Evolutionary conservation across 2,888 invertebrate species (phyloP).

Genomic region (Allacma fusca): DNA sequence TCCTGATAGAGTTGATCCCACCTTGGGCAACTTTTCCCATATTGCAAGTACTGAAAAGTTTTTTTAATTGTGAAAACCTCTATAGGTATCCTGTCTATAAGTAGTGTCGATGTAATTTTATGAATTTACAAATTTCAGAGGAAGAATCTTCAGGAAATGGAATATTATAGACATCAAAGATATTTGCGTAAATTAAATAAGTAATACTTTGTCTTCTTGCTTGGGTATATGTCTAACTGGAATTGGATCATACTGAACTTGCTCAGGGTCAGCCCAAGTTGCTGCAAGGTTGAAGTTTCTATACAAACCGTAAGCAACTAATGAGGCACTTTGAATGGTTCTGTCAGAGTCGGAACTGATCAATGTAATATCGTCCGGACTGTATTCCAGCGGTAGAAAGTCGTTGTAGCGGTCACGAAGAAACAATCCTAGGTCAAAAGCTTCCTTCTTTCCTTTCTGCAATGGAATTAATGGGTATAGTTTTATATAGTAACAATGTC

Average conservation of each 20-base stretch:
- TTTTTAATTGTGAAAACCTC: background rate
- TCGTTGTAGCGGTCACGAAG: constrained; percentile 75
- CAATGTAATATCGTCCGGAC: constrained; percentile 65
- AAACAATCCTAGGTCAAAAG: constrained; percentile 74
- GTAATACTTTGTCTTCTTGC: background rate
- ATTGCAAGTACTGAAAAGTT: background rate
- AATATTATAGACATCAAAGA: background rate
- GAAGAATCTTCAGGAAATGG: too few species aligned
- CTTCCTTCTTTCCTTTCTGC: constrained; percentile 63
- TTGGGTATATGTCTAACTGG: background rate
- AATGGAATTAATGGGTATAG: background rate
- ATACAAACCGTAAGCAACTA: constrained; percentile 18
- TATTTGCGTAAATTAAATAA: background rate
- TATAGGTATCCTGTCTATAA: background rate
- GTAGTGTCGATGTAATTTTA: too few species aligned
- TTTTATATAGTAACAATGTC: background rate
- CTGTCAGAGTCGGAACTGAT: constrained; percentile 82
- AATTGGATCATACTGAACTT: background rate
- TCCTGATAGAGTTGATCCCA: background rate
- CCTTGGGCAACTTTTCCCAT: background rate
- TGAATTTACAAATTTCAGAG: too few species aligned
- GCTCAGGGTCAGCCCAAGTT: background rate
- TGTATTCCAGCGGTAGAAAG: constrained; percentile 63
- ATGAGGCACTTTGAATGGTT: constrained; percentile 81
- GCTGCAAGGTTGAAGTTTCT: background rate